Conservation (phyloP, 2,113 vertebrate species). For the Agapornis roseicollis region DNA sequence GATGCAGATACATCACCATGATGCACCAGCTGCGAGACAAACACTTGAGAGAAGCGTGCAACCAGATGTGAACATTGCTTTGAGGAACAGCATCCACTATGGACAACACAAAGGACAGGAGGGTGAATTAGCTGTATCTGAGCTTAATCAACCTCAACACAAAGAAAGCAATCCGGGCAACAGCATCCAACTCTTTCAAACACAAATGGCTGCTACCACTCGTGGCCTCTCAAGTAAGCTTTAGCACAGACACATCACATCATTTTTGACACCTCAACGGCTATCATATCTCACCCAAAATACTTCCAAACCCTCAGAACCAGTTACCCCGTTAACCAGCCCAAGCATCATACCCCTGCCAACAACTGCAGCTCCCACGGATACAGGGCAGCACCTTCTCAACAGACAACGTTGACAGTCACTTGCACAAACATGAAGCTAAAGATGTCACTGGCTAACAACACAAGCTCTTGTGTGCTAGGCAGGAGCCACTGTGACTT, state of each 20-base stretch:
- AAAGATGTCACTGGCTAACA: background rate
- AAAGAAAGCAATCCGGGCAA: background rate
- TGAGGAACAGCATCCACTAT: background rate
- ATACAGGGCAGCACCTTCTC: background rate
- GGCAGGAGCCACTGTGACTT: background rate
- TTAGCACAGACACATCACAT: background rate
- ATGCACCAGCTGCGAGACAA: background rate
- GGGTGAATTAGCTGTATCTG: background rate
- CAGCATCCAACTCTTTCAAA: background rate
- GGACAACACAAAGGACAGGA: background rate
- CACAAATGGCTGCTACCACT: background rate
- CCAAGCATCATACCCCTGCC: background rate
- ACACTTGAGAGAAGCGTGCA: background rate
- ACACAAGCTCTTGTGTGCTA: background rate
- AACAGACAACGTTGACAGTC: background rate
- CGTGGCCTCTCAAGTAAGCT: background rate
- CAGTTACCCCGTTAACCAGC: background rate
- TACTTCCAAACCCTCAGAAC: background rate
- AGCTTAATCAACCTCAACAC: background rate
- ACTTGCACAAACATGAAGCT: background rate
- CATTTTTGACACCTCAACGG: background rate
- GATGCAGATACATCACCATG: background rate
- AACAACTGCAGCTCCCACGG: background rate
- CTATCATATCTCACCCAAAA: background rate
- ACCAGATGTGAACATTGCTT: background rate